Evolutionary conservation across 2,797 vertebrate genomes (phyloP).

Genomic region (Pelochelys cantorii): DNA sequence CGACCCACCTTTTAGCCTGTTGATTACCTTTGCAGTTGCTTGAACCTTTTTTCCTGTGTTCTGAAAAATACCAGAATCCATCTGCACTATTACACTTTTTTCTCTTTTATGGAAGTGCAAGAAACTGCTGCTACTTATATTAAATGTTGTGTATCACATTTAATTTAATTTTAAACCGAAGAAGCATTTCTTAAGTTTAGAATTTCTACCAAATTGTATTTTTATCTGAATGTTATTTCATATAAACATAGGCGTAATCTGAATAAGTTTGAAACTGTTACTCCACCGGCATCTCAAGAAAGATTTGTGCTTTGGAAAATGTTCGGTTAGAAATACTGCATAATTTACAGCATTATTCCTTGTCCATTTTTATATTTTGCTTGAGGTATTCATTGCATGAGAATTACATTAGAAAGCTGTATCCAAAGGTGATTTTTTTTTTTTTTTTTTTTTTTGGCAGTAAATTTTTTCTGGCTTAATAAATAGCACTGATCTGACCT

Average conservation of each 20-base stretch:
- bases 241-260: slow-evolving; percentile 89
- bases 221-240: slow-evolving; percentile 80
- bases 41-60: slow-evolving; percentile 73
- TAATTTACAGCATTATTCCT: slow-evolving; percentile 63
- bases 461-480: slow-evolving; percentile 64
- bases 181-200: slow-evolving; percentile 80
- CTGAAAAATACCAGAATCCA: slow-evolving; percentile 50
- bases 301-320: slow-evolving; percentile 40
- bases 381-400: slow-evolving; percentile 70
- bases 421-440: slow-evolving; percentile 78
- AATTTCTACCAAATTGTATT: slow-evolving; percentile 83
- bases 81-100: slow-evolving; percentile 70
- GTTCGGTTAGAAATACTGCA: slow-evolving; percentile 43
- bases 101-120: slow-evolving; percentile 78
- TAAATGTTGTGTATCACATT: slow-evolving; percentile 80
- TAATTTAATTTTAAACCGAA: slow-evolving; percentile 78
- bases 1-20: slow-evolving; percentile 48
- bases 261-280: slow-evolving; percentile 89
- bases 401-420: slow-evolving; percentile 76
- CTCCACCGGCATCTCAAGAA: slow-evolving; percentile 57
- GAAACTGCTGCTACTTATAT: slow-evolving; percentile 86
- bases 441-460: slow-evolving; percentile 5
- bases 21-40: slow-evolving; percentile 78
- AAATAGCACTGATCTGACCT: slow-evolving; percentile 79
- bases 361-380: slow-evolving; percentile 67